phyloP scores from a whole-genome alignment of 1,140 invertebrate genomes.

The Plodia interpunctella region DNA sequence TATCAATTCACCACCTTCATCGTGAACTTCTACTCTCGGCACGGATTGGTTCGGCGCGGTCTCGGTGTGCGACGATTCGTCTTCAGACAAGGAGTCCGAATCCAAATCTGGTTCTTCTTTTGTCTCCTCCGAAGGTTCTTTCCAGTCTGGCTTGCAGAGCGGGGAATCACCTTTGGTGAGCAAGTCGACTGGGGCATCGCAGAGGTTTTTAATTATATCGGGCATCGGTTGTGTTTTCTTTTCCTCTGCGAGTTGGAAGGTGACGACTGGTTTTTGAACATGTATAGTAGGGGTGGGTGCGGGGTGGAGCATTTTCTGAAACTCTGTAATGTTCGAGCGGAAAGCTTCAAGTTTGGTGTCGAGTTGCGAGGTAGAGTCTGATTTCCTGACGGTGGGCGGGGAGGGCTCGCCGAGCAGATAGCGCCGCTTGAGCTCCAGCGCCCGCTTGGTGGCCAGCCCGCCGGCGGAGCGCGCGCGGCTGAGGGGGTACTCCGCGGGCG shows the following conservation, averaged over 20 bases:
- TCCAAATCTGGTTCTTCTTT: conserved; percentile 73
- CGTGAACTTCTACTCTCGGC: conserved; percentile 82
- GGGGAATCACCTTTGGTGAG: conserved; percentile 52
- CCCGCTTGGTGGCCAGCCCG: conserved; percentile 90
- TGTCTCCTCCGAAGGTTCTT: conserved; percentile 32
- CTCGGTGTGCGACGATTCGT: conserved; percentile 58
- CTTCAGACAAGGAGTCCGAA: conserved; percentile 80
- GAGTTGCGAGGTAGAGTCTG: conserved; percentile 89
- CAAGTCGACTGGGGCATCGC: conserved; percentile 55
- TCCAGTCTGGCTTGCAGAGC: conserved; percentile 46
- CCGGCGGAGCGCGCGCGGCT: conserved; percentile 90
- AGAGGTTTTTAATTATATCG: conserved; percentile 62
- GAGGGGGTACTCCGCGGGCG: conserved; percentile 84
- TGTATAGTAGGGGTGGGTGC: conserved; percentile 77
- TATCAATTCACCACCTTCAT: conserved; percentile 81
- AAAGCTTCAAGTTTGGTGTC: conserved; percentile 90
- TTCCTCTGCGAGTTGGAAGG: conserved; percentile 50
- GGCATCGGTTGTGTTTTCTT: conserved; percentile 58
- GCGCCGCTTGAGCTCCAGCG: conserved; percentile 89
- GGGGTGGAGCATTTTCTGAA: conserved; percentile 91
- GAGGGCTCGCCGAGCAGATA: conserved; percentile 85
- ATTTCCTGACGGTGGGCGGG: conserved; percentile 83
- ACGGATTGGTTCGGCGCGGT: conserved; percentile 60
- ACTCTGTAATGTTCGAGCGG: conserved; percentile 90
- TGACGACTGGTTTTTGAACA: conserved; percentile 44